These are phyloP conservation scores for Saguinus midas DNA, from an alignment of 2,113 vertebrate genomes.

Conservation along the genomic window DNA sequence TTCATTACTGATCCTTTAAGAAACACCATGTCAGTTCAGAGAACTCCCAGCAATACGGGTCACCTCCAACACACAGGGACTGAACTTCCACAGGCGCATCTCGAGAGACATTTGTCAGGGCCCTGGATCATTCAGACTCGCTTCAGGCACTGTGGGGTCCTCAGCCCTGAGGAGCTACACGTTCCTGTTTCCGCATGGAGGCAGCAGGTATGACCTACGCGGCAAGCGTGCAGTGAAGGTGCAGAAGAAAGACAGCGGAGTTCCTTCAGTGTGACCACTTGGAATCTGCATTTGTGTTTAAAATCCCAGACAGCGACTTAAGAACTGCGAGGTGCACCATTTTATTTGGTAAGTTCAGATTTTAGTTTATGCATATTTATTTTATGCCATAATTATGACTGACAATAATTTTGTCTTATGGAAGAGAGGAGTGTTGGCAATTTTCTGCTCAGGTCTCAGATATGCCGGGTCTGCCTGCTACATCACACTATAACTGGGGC, in stretches of 20 bases:
- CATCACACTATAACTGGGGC: not conserved
- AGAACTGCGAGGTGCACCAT: not conserved
- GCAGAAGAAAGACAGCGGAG: not conserved
- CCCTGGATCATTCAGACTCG: not conserved
- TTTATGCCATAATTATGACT: not conserved
- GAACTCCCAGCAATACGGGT: too few species aligned
- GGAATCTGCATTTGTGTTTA: not conserved
- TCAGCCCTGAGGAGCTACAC: not conserved
- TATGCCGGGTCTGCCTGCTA: not conserved
- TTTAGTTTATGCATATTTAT: not conserved
- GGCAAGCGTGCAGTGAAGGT: accelerated
- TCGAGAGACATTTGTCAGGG: not conserved
- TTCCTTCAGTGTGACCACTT: not conserved
- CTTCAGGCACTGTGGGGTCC: not conserved
- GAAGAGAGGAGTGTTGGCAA: not conserved
- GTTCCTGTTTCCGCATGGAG: too few species aligned
- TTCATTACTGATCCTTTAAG: not conserved
- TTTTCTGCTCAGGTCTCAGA: not conserved
- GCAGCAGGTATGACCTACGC: not conserved
- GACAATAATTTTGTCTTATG: not conserved
- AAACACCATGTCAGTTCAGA: not conserved
- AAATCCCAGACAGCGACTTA: not conserved
- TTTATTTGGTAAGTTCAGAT: not conserved
- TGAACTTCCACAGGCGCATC: not conserved
- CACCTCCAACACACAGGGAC: not conserved